These are phyloP conservation scores for Megaptera novaeangliae DNA, from an alignment of 2,113 vertebrate genomes.

Conservation along the genomic window DNA sequence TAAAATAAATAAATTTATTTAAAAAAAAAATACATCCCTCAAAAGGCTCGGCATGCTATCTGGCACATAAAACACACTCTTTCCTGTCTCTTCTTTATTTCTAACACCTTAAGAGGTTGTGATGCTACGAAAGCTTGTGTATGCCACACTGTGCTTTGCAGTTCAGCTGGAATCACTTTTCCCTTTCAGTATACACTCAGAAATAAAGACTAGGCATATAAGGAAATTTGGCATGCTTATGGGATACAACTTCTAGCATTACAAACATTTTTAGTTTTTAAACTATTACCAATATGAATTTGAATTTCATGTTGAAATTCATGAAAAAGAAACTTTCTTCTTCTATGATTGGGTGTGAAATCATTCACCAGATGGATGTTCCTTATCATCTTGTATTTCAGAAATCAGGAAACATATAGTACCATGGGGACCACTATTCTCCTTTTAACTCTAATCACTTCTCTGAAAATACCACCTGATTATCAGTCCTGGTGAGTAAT, in stretches of 20 bases:
- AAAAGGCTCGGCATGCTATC: not conserved
- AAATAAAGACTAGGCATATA: not conserved
- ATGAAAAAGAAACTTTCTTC: not conserved
- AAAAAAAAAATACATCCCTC: no score
- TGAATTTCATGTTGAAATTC: not conserved
- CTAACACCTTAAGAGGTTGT: fast-evolving
- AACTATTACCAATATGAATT: not conserved
- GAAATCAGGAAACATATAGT: not conserved
- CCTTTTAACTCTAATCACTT: constrained; percentile 26
- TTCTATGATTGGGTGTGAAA: not conserved
- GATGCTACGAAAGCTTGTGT: fast-evolving
- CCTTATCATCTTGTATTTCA: not conserved
- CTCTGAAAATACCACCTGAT: not conserved
- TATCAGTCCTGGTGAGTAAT: not conserved
- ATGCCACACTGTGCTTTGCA: not conserved
- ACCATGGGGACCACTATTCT: not conserved
- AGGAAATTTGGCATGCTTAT: not conserved
- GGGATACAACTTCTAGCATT: not conserved
- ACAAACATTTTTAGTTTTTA: not conserved
- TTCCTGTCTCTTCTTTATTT: not conserved
- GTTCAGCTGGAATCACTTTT: not conserved
- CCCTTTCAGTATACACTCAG: not conserved
- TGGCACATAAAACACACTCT: fast-evolving
- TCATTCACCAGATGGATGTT: not conserved
- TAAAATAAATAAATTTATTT: no score